Conservation (phyloP, 2,888 invertebrate species). For the Euzetes globulus region DNA sequence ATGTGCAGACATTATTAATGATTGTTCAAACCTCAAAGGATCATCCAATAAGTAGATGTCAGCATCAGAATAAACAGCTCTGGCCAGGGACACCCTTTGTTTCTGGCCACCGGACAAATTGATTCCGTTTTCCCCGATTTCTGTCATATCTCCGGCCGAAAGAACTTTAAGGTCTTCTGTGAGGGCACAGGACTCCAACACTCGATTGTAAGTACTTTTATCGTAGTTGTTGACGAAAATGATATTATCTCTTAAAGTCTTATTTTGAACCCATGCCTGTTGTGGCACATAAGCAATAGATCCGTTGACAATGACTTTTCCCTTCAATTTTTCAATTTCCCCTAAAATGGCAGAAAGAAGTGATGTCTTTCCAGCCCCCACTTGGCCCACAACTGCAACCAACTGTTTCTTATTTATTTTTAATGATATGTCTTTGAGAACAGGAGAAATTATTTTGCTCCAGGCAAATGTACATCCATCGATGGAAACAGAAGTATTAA, state of each 20-base stretch:
- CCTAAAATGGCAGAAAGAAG: constrained; percentile 42
- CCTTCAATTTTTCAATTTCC: constrained; percentile 41
- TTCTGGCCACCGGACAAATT: constrained; percentile 50
- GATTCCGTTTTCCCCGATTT: constrained; percentile 53
- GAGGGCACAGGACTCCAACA: constrained; percentile 51
- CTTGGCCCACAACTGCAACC: constrained; percentile 41
- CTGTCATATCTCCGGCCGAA: constrained; percentile 51
- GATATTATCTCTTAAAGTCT: constrained; percentile 50
- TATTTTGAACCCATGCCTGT: constrained; percentile 44
- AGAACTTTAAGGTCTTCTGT: constrained; percentile 50
- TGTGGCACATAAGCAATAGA: constrained; percentile 35
- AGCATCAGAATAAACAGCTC: constrained; percentile 41
- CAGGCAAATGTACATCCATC: constrained; percentile 82
- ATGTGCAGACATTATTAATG: no score
- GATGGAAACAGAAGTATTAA: constrained; percentile 46
- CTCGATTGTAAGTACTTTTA: constrained; percentile 45
- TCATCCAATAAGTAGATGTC: constrained; percentile 54
- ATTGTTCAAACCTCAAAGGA: constrained; percentile 47
- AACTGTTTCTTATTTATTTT: constrained; percentile 35
- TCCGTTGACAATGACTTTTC: constrained; percentile 30
- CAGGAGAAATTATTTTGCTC: constrained; percentile 54
- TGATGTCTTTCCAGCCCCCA: constrained; percentile 42
- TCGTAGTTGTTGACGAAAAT: constrained; percentile 48
- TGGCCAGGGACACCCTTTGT: constrained; percentile 49
- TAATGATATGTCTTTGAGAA: constrained; percentile 38